Base-by-base conservation (phyloP, 2,113 vertebrate species). In the Otolemur garnettii region DNA sequence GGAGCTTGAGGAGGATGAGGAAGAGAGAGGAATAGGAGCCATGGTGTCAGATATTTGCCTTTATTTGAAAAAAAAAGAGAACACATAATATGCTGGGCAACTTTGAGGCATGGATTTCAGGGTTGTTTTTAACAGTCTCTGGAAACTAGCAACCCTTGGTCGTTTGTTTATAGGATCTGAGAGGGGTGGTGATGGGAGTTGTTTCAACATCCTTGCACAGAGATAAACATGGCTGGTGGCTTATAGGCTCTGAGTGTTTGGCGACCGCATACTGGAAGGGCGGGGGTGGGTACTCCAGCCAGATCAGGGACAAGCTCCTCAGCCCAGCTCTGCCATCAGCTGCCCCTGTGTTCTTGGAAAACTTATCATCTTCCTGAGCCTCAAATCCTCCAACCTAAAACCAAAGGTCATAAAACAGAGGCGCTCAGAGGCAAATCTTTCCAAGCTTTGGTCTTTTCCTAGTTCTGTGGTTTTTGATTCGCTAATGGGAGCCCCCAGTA, bases 91-190 rank as follows among this genome's bases (percentile, higher is more conserved):
- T 75, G 30, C 82, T 75, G 30, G 74, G 68, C 5, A 66, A 62
- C 87, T 81, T 33, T 30, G 60, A 57, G 60, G 79, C 17, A 7
- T 85, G 66, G 5, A 85, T 77, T 84, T 92, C 66, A 93, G 57
- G 8, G 5, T 57, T 62, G 62, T 57, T 59, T 77, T 78, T 71
- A 87, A 77, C 4, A 55, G n/a, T 60, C 85, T 96, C 81, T 93
- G 88, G 80, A 95, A 96, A 90, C 93, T 30, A 68, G 55, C 84
- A 77, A 33, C 60, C 53, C 57, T 22, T 7, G 72, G 64, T 68
- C 62, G 50, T 66, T 93, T 91, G 88, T 97, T 91, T 89, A 93
- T 50, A 85, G 79, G 64, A 91, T 62, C 72, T 57, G 14, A 38
- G 42, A 28, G 11, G 24, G 28, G 18, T 21, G 38, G 75, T 18